Evolutionary conservation across 1,140 invertebrate species (phyloP).

Genomic region (Cydia amplana): DNA sequence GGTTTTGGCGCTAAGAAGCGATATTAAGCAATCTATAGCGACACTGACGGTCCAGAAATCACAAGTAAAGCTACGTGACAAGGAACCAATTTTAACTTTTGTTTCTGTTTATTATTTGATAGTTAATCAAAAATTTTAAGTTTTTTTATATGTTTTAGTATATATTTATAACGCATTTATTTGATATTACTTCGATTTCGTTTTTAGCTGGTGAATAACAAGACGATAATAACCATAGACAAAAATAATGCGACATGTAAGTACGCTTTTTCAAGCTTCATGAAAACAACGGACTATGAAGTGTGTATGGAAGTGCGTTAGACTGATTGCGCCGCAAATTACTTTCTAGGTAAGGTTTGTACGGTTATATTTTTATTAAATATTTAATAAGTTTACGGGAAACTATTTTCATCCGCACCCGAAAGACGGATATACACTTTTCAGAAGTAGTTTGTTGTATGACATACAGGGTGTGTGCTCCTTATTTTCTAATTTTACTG

Average conservation of each 20-base stretch:
- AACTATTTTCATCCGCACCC: neutral
- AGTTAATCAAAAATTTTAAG: neutral
- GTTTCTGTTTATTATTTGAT: neutral
- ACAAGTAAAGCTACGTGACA: neutral
- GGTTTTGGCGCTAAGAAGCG: neutral
- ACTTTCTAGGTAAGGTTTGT: slow-evolving; percentile 67
- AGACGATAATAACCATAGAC: slow-evolving; percentile 52
- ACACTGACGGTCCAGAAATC: neutral
- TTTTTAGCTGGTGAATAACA: neutral
- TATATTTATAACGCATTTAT: neutral
- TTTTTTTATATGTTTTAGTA: neutral
- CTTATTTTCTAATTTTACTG: slow-evolving; percentile 44
- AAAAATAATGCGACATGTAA: slow-evolving; percentile 50
- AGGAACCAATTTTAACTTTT: neutral
- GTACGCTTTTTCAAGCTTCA: slow-evolving; percentile 77
- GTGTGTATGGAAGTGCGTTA: slow-evolving; percentile 79
- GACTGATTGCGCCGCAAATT: slow-evolving; percentile 79
- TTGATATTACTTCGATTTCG: neutral
- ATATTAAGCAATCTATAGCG: neutral
- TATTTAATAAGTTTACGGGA: neutral
- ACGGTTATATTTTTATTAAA: slow-evolving; percentile 22
- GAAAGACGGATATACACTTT: slow-evolving; percentile 3
- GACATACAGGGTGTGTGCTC: slow-evolving; percentile 53
- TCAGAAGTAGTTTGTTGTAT: slow-evolving; percentile 2
- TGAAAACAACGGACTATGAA: slow-evolving; percentile 78